Conservation (phyloP, 2,888 invertebrate species). For the Ceraclea dissimilis region DNA sequence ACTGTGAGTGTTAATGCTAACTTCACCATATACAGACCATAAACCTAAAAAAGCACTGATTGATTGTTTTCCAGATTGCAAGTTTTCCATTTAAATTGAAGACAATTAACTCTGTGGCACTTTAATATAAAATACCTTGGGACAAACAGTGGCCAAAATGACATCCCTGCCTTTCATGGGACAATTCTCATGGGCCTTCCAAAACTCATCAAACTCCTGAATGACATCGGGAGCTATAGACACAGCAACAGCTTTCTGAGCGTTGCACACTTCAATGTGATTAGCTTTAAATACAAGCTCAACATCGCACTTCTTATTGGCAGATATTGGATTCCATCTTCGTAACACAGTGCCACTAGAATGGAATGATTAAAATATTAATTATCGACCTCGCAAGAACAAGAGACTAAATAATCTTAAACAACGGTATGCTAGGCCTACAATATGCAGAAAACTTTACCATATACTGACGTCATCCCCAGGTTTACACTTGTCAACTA, state of each 20-base stretch:
- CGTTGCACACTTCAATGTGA: slow-evolving; percentile 58
- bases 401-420: too few species aligned
- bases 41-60: slow-evolving; percentile 56
- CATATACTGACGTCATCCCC: slow-evolving; percentile 82
- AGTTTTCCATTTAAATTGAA: too few species aligned
- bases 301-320: slow-evolving; percentile 57
- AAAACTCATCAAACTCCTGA: slow-evolving; percentile 64
- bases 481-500: slow-evolving; percentile 80
- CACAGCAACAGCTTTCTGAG: slow-evolving; percentile 40
- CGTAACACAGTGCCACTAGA: slow-evolving; percentile 68
- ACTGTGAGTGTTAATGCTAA: slow-evolving; percentile 68
- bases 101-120: too few species aligned
- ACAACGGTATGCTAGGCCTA: too few species aligned
- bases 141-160: slow-evolving; percentile 74
- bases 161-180: slow-evolving; percentile 68
- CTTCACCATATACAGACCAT: slow-evolving; percentile 82
- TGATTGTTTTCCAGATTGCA: too few species aligned
- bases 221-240: slow-evolving; percentile 56
- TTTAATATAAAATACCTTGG: slow-evolving; percentile 46
- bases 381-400: too few species aligned
- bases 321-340: slow-evolving; percentile 58
- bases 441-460: too few species aligned
- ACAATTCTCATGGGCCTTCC: slow-evolving; percentile 54
- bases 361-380: slow-evolving; percentile 18
- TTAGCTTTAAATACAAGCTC: slow-evolving; percentile 66